Evolutionary conservation across 2,797 vertebrate genomes (phyloP).

Genomic region (Serranus cabrilla): DNA sequence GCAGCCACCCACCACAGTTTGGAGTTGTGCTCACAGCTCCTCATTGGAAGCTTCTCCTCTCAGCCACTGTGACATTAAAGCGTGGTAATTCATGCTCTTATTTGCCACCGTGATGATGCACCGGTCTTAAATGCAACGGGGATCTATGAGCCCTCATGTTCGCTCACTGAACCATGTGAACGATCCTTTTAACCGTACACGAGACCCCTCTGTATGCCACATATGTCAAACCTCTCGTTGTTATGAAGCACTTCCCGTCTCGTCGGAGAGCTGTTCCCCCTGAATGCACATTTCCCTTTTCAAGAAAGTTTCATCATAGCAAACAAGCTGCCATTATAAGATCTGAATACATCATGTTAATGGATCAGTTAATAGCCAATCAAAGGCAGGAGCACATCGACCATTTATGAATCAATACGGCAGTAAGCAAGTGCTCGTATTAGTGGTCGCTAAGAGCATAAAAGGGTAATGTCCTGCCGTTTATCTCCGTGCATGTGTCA

Average conservation of each 20-base stretch:
- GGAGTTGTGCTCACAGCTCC: conserved; percentile 24
- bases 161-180: conserved; percentile 25
- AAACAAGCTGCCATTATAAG: conserved; percentile 28
- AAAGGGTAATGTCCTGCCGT: conserved; percentile 3
- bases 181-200: conserved; percentile 33
- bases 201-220: conserved; percentile 16
- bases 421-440: conserved; percentile 34
- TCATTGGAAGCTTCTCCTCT: conserved; percentile 37
- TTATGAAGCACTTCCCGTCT: neutral
- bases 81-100: conserved; percentile 37
- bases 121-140: conserved; percentile 42
- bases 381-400: conserved; percentile 24
- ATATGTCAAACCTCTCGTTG: conserved; percentile 20
- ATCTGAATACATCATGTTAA: conserved; percentile 50
- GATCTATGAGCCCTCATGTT: conserved; percentile 13
- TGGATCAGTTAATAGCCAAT: conserved; percentile 50
- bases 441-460: conserved; percentile 31
- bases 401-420: conserved; percentile 62
- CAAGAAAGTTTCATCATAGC: conserved; percentile 1
- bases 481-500: neutral
- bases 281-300: neutral
- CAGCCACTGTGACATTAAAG: conserved; percentile 58
- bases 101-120: conserved; percentile 42
- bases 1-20: conserved; percentile 21
- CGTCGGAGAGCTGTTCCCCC: neutral